Evolutionary conservation across 2,888 invertebrate genomes (phyloP).

Genomic region (Hymenopus coronatus): DNA sequence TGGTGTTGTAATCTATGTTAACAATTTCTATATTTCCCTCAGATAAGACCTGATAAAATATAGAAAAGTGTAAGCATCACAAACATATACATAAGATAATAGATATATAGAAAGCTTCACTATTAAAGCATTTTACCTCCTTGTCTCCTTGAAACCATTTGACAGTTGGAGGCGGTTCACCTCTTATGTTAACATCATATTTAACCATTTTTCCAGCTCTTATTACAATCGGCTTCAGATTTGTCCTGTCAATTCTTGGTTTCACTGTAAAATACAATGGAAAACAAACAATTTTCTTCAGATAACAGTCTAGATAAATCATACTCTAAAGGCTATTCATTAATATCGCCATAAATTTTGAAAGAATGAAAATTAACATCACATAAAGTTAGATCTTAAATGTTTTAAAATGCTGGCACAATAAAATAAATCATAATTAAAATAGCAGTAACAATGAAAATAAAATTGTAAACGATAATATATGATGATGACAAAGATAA

Average conservation of each 20-base stretch:
- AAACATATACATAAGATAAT: background rate
- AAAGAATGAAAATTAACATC: no score
- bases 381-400: no score
- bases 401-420: no score
- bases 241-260: slow-evolving; percentile 94
- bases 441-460: no score
- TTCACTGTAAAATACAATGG: slow-evolving; percentile 64
- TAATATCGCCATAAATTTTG: no score
- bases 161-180: slow-evolving; percentile 92
- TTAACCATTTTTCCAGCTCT: slow-evolving; percentile 90
- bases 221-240: slow-evolving; percentile 83
- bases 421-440: no score
- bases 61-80: background rate
- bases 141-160: slow-evolving; percentile 84
- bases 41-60: slow-evolving; percentile 53
- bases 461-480: no score
- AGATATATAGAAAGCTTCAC: background rate
- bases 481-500: no score
- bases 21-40: slow-evolving; percentile 71
- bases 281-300: background rate
- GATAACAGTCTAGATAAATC: background rate
- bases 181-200: slow-evolving; percentile 89
- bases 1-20: slow-evolving; percentile 88
- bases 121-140: slow-evolving; percentile 49
- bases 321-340: background rate